Evolutionary conservation across 2,113 vertebrate species (phyloP).

Genomic region (Anhinga rufa): DNA sequence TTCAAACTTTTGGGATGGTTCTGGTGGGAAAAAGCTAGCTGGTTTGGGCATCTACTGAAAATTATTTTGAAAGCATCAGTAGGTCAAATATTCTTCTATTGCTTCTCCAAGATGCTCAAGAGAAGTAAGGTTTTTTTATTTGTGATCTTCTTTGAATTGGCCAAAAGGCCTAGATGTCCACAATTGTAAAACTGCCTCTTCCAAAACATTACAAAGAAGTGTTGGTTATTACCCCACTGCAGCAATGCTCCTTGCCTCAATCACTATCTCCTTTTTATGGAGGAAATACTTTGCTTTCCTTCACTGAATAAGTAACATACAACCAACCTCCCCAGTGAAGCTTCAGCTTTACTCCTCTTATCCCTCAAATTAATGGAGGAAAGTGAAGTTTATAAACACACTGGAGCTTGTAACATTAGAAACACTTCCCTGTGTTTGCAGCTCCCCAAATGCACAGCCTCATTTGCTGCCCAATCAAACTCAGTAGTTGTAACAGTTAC

Average conservation of each 20-base stretch:
- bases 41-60: not conserved
- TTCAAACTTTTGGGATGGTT: not conserved
- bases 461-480: constrained; percentile 61
- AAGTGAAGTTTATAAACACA: constrained; percentile 31
- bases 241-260: not conserved
- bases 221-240: not conserved
- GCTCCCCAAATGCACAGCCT: constrained; percentile 53
- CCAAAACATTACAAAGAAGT: not conserved
- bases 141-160: not conserved
- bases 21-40: not conserved
- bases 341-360: not conserved
- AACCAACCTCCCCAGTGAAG: not conserved
- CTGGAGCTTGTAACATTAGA: not conserved
- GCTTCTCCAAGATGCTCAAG: not conserved
- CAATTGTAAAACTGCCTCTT: not conserved
- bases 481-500: constrained; percentile 29
- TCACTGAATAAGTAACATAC: not conserved
- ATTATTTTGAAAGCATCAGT: not conserved
- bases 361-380: constrained; percentile 2
- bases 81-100: not conserved
- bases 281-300: not conserved
- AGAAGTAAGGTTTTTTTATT: not conserved
- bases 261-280: not conserved
- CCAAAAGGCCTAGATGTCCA: not conserved
- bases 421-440: not conserved